phyloP scores from a whole-genome alignment of 2,113 vertebrate species.

The Anguilla japonica region DNA sequence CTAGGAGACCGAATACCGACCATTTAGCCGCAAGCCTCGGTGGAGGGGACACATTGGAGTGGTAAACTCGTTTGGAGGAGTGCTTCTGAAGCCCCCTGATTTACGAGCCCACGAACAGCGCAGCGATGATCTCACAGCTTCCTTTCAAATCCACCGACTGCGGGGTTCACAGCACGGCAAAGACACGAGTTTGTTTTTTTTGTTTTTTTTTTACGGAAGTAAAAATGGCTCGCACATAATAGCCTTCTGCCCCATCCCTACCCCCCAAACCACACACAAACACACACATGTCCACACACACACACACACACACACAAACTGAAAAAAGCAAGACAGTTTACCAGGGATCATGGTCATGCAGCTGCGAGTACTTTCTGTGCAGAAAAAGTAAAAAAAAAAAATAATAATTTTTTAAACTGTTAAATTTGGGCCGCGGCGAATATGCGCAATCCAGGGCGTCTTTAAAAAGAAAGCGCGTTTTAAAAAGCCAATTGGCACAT shows the following conservation, averaged over 20 bases:
- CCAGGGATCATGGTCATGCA: slow-evolving; percentile 24
- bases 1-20: slow-evolving; percentile 5
- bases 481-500: slow-evolving; percentile 15
- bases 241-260: slow-evolving; percentile 13
- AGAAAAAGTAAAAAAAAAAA: neutral
- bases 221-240: slow-evolving; percentile 54
- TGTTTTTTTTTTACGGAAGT: slow-evolving; percentile 41
- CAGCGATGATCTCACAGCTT: slow-evolving; percentile 60
- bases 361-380: slow-evolving; percentile 17
- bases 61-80: slow-evolving; percentile 59
- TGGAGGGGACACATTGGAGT: slow-evolving; percentile 36
- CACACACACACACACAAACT: neutral
- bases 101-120: slow-evolving; percentile 54
- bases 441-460: neutral
- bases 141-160: slow-evolving; percentile 62
- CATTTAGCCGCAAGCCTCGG: neutral
- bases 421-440: neutral
- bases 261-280: slow-evolving; percentile 3
- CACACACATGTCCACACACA: neutral
- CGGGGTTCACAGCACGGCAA: slow-evolving; percentile 42
- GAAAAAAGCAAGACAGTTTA: slow-evolving; percentile 31
- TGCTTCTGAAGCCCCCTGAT: slow-evolving; percentile 47
- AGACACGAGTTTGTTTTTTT: slow-evolving; percentile 42
- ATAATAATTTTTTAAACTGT: too few relatives aligned
- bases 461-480: neutral